These are phyloP conservation scores for Baronia brevicornis DNA, from an alignment of 2,888 invertebrate species.

Conservation along the genomic window DNA sequence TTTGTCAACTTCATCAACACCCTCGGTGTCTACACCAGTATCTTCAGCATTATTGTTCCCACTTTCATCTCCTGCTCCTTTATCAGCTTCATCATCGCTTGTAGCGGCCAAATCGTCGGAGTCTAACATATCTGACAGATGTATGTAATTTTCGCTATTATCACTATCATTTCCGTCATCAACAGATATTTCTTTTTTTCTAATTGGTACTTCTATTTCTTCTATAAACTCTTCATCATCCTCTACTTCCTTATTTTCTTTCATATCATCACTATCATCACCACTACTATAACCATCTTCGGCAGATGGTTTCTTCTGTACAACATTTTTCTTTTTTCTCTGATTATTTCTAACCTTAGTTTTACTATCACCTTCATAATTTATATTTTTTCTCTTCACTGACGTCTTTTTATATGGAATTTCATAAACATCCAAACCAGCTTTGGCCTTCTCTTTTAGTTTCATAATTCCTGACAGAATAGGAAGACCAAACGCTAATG, in stretches of 20 bases:
- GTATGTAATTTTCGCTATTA: constrained; percentile 49
- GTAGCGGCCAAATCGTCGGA: constrained; percentile 48
- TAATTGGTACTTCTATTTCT: constrained; percentile 54
- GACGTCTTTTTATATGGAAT: constrained; percentile 54
- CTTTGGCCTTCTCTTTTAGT: constrained; percentile 68
- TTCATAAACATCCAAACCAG: constrained; percentile 53
- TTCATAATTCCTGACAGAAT: constrained; percentile 90
- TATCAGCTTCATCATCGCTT: constrained; percentile 31
- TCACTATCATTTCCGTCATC: constrained; percentile 56
- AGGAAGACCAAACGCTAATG: constrained; percentile 97
- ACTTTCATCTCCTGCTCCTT: constrained; percentile 16
- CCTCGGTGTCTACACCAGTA: constrained; percentile 21
- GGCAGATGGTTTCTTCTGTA: constrained; percentile 44
- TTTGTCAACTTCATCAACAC: constrained; percentile 30
- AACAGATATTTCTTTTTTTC: constrained; percentile 36
- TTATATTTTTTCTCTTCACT: constrained; percentile 34
- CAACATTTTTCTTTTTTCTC: constrained; percentile 25
- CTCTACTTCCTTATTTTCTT: constrained; percentile 14
- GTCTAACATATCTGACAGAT: constrained; percentile 57
- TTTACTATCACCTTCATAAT: constrained; percentile 19
- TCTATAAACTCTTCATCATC: constrained; percentile 43
- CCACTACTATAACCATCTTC: constrained; percentile 59
- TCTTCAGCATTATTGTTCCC: constrained; percentile 21
- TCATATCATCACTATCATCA: constrained; percentile 21
- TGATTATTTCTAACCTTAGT: constrained; percentile 20